These are phyloP conservation scores for Eulemur rufifrons DNA, from an alignment of 2,113 vertebrate species.

Conservation along the genomic window DNA sequence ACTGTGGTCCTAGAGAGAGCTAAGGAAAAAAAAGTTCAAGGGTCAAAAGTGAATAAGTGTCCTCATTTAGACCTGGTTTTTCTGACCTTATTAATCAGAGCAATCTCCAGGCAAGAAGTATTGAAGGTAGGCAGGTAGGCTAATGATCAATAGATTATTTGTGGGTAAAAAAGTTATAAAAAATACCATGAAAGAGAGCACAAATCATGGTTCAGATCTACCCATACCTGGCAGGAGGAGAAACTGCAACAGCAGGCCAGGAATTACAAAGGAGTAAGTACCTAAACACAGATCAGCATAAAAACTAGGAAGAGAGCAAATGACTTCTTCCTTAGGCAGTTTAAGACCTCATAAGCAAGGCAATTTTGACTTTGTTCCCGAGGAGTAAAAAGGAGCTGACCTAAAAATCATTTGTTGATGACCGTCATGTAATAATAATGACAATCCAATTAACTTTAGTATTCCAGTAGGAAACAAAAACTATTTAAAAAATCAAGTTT, in stretches of 20 bases:
- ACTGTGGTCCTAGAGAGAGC: background rate
- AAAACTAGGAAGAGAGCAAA: background rate
- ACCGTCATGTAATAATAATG: background rate
- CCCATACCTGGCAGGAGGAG: background rate
- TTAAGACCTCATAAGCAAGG: background rate
- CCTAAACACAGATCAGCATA: background rate
- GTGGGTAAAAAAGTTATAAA: background rate
- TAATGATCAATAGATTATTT: background rate
- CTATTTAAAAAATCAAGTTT: background rate
- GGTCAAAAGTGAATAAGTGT: slow-evolving; percentile 10
- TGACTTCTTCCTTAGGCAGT: background rate
- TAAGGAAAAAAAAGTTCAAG: slow-evolving; percentile 34
- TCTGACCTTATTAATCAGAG: slow-evolving; percentile 19
- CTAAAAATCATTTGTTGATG: slow-evolving; percentile 1
- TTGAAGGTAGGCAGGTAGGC: background rate
- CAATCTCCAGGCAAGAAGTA: background rate
- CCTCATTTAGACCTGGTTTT: background rate
- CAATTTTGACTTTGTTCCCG: background rate
- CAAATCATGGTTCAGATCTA: background rate
- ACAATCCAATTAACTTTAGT: slow-evolving; percentile 20
- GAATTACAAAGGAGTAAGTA: background rate
- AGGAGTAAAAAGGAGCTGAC: background rate
- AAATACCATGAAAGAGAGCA: background rate
- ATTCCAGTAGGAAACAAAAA: slow-evolving; percentile 20
- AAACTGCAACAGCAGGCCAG: background rate